These are phyloP conservation scores for Papilio glaucus DNA, from an alignment of 1,140 invertebrate species.

Conservation along the genomic window DNA sequence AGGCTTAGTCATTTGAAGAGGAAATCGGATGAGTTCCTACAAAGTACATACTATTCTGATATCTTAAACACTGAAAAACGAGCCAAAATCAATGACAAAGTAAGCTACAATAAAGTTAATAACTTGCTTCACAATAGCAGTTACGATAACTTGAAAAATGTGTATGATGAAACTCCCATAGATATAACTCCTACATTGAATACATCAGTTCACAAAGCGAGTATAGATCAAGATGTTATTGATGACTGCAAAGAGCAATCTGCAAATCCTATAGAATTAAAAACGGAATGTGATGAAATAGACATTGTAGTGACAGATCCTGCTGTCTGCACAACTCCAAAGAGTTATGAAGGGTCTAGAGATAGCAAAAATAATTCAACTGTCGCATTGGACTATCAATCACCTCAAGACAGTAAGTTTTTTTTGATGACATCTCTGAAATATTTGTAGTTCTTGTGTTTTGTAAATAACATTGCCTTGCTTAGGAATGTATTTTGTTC, in stretches of 20 bases:
- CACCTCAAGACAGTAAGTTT: slow-evolving; percentile 79
- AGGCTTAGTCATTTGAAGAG: slow-evolving; percentile 77
- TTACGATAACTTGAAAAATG: slow-evolving; percentile 69
- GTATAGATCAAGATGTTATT: slow-evolving; percentile 54
- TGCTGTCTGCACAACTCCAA: slow-evolving; percentile 71
- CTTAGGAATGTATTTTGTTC: slow-evolving; percentile 7
- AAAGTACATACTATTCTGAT: slow-evolving; percentile 73
- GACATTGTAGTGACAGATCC: slow-evolving; percentile 77
- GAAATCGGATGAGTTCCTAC: slow-evolving; percentile 79
- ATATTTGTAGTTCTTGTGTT: background rate
- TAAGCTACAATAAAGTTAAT: slow-evolving; percentile 63
- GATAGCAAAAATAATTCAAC: slow-evolving; percentile 66
- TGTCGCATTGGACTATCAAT: slow-evolving; percentile 65
- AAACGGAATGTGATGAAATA: slow-evolving; percentile 79
- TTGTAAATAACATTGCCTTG: background rate
- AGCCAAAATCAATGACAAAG: slow-evolving; percentile 74
- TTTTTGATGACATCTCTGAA: slow-evolving; percentile 24
- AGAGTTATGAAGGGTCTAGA: slow-evolving; percentile 64
- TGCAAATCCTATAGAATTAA: slow-evolving; percentile 62
- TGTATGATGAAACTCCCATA: slow-evolving; percentile 72
- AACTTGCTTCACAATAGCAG: slow-evolving; percentile 60
- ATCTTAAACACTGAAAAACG: slow-evolving; percentile 71
- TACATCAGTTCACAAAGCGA: slow-evolving; percentile 56
- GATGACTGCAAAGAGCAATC: slow-evolving; percentile 62
- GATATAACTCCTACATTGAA: slow-evolving; percentile 69